These are phyloP conservation scores for Sinodicranocentrus sp. DNA, from an alignment of 2,888 invertebrate genomes.

Conservation along the genomic window DNA sequence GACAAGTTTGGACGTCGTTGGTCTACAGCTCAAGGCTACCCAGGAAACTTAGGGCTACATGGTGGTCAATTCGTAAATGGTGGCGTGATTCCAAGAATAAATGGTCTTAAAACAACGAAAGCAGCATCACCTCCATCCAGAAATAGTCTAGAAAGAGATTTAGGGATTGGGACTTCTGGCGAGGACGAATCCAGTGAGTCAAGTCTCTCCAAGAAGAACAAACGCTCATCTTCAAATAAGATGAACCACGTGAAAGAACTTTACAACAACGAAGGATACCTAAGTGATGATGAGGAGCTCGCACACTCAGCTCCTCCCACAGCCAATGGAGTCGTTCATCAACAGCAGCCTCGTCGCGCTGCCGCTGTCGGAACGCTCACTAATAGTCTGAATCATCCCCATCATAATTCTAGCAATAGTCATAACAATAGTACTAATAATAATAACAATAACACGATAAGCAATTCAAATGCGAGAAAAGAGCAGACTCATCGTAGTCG, in stretches of 20 bases:
- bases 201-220: slow-evolving; percentile 83
- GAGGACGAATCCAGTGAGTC: slow-evolving; percentile 89
- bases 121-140: slow-evolving; percentile 72
- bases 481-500: slow-evolving; percentile 51
- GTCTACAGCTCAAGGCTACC: slow-evolving; percentile 63
- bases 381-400: slow-evolving; percentile 81
- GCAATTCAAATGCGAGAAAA: slow-evolving; percentile 58
- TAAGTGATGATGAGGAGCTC: slow-evolving; percentile 79
- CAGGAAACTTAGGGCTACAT: slow-evolving; percentile 64
- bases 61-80: slow-evolving; percentile 75
- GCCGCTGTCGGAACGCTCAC: slow-evolving; percentile 78
- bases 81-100: slow-evolving; percentile 74
- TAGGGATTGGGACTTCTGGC: slow-evolving; percentile 90
- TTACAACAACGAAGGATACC: slow-evolving; percentile 82
- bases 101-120: slow-evolving; percentile 67
- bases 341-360: slow-evolving; percentile 78
- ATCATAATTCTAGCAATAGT: slow-evolving; percentile 80
- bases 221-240: slow-evolving; percentile 69
- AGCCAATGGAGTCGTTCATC: slow-evolving; percentile 79
- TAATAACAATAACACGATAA: slow-evolving; percentile 63
- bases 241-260: slow-evolving; percentile 82
- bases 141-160: slow-evolving; percentile 82
- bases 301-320: slow-evolving; percentile 61
- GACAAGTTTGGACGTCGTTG: slow-evolving; percentile 61
- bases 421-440: slow-evolving; percentile 56